phyloP scores from a whole-genome alignment of 92 coral and sea anemone genomes.

The Parazoanthus atlanticus region DNA sequence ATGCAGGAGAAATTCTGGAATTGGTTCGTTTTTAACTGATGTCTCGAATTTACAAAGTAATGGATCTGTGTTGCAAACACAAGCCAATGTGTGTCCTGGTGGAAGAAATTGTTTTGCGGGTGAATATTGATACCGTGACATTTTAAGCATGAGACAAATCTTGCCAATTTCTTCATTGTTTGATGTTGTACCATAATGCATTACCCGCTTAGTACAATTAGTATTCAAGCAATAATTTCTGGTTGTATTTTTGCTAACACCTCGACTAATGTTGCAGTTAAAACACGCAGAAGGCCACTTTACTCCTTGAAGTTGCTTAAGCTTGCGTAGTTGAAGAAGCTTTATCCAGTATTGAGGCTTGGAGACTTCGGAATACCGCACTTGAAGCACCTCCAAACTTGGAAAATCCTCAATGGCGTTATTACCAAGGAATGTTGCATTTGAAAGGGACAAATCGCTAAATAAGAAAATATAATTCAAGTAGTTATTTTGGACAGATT shows the following conservation, averaged over 20 bases:
- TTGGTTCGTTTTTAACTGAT: background rate
- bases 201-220: conserved; percentile 6
- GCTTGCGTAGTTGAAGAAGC: conserved; percentile 13
- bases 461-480: background rate
- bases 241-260: background rate
- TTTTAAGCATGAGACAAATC: background rate
- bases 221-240: background rate
- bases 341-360: conserved; percentile 23
- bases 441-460: conserved; percentile 7
- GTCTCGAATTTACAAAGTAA: background rate
- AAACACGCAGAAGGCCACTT: background rate
- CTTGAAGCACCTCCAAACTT: conserved; percentile 1
- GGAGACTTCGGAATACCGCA: conserved; percentile 7
- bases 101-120: conserved; percentile 3
- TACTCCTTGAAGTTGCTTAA: conserved; percentile 1
- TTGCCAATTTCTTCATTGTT: background rate
- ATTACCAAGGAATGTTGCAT: background rate
- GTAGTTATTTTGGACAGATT: background rate
- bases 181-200: conserved; percentile 17
- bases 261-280: conserved; percentile 18
- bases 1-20: conserved; percentile 1
- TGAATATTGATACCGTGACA: background rate
- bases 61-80: background rate
- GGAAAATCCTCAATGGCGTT: background rate
- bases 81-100: conserved; percentile 15